Evolutionary conservation across 2,888 invertebrate genomes (phyloP), one percentile per base, ranked within the genome.

Genomic region (Allolobophora icterica): DNA sequence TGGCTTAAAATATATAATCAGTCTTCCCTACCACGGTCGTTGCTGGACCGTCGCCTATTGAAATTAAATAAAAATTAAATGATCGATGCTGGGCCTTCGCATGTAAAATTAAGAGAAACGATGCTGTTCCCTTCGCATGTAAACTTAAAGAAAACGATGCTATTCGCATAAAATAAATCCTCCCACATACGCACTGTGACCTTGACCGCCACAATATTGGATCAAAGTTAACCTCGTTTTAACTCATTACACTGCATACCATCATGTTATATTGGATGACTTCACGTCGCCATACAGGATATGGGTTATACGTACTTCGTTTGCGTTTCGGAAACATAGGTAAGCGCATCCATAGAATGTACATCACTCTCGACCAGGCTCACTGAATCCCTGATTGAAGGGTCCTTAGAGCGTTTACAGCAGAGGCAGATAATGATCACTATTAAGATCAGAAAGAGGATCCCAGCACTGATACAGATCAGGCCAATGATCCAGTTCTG

Each of bases 401-500:
- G n/a, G 30, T n/a, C 30, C 11, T 71, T 8, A 2, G 4, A 6
- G 71, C 30, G 15, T n/a, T n/a, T n/a, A n/a, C n/a, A n/a, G 17
- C 87, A 19, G 87, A 87, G 13, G 35, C 87, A 87, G 87, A 17
- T 6, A 35, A 87, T 38, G 35, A 87, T 38, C 1, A 33, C 15
- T 1, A 87, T 2, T 8, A 87, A 35, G 38, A 87, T 87, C 0
- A 21, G 6, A 19, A 87, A 35, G 87, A 87, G 87, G 87, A 87
- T 38, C 4, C 5, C 34, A 87, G 87, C 87, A 17, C 35, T 24
- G 38, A 87, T 4, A 19, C 34, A 38, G 17, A 35, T 6, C 15
- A 87, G 21, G 15, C 33, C 33, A 24, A 87, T 87, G 87, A 87
- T 87, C 87, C 87, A 87, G 35, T 38, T 35, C 38, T 87, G 87